Evolutionary conservation across 1,140 invertebrate species (phyloP).

Genomic region (Mya arenaria): DNA sequence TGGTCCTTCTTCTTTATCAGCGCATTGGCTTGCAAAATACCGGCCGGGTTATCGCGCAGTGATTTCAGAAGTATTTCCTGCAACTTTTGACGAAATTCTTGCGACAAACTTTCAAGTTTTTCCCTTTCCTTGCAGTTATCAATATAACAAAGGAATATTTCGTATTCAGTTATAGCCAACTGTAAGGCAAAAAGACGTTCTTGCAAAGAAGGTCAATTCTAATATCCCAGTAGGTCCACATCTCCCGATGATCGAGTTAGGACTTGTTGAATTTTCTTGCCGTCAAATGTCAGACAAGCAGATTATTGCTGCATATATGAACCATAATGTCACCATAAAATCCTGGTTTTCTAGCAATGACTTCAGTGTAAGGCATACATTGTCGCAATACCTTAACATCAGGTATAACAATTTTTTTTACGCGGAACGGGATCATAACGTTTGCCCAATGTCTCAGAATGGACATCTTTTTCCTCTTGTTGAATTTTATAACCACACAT

Average conservation of each 20-base stretch:
- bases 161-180: conserved; percentile 7
- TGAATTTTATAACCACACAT: conserved; percentile 54
- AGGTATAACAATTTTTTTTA: conserved; percentile 47
- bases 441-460: neutral
- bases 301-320: conserved; percentile 31
- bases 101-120: neutral
- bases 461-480: conserved; percentile 17
- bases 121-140: neutral
- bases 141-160: neutral
- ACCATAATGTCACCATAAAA: conserved; percentile 38
- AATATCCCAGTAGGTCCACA: conserved; percentile 48
- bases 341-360: conserved; percentile 19
- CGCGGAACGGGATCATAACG: conserved; percentile 26
- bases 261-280: conserved; percentile 55
- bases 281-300: conserved; percentile 51
- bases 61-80: conserved; percentile 5
- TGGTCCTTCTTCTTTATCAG: conserved; percentile 51
- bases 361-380: conserved; percentile 34
- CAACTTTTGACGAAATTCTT: conserved; percentile 5
- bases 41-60: neutral
- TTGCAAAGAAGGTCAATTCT: conserved; percentile 9
- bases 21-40: conserved; percentile 17
- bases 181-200: neutral
- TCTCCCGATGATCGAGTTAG: conserved; percentile 38
- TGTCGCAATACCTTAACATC: conserved; percentile 33